Evolutionary conservation across 2,113 vertebrate species (phyloP), one percentile per base, ranked within the genome.

Genomic region (Dicrurus megarhynchus): DNA sequence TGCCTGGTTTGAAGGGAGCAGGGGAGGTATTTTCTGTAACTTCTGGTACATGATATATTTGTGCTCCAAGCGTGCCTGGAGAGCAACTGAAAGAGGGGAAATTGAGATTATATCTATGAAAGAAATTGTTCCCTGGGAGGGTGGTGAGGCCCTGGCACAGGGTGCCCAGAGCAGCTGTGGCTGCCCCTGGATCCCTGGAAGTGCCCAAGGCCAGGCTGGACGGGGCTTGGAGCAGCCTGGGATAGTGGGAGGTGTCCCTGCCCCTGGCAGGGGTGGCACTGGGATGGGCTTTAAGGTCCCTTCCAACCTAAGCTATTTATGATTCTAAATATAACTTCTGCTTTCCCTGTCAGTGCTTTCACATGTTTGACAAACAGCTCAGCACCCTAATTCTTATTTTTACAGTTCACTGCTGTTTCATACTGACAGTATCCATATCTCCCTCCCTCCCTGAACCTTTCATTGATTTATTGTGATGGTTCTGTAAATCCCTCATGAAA

Each of bases 81-180:
- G n/a, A 30, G 19, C 4, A 15, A 0, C 30, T 71, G 65, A 4
- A 2, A 7, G 35, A 35, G 21, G n/a, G 50, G 18, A 41, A 64
- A 27, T 13, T 5, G 18, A 44, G 60, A 6, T 37, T 42, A 0
- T 12, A 4, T 6, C 3, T 1, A 2, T 1, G 1, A 3, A 16
- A 57, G 21, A 7, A 49, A 64, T 56, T 2, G 1, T 6, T 28
- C n/a, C 10, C 65, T 42, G 35, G 1, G 10, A 55, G n/a, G 33
- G 28, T 30, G 39, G 33, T 5, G 0, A n/a, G 27, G 33, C 27
- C 33, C 68, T 71, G 80, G 67, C 24, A 26, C 21, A 41, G 44
- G 11, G 7, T n/a, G n/a, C 35, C 63, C 78, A 68, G 63, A 68
- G 56, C 8, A 47, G 59, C 19, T 84, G 39, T 0, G 82, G 82